Evolutionary conservation across 1,140 invertebrate genomes (phyloP), one percentile per base, ranked within the genome.

Genomic region (Eumeta japonica): DNA sequence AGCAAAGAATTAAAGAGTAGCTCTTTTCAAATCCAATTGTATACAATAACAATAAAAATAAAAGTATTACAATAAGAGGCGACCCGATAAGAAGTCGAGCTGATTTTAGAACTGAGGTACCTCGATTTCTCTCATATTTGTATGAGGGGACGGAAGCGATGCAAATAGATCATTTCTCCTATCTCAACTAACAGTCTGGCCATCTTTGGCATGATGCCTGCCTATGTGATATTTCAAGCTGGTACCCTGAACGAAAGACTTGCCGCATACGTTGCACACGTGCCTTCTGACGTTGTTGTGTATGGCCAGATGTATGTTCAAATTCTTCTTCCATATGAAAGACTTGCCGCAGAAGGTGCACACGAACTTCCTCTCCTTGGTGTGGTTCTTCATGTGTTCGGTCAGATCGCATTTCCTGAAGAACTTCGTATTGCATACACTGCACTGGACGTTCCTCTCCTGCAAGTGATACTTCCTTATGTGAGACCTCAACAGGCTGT

Each of bases 211-310:
- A 11, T 40, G 20, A 17, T 32, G 28, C 5, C 10, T 41, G 3
- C 13, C 13, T 12, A 41, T 30, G 13, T 43, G 37, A 12, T 20
- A 30, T 9, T 32, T 31, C n/a, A 43, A 28, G 7, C 10, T 11
- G 12, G 14, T 38, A 5, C n/a, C 3, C 24, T 79, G 77, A 24
- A 72, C 67, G 47, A 81, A 81, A 4, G 62, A 49, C 38, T 76
- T 74, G 0, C 74, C 75, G 48, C 82, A 83, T n/a, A 78, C 43
- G 45, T 78, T 61, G 52, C 81, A 83, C 15, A 73, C 54, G 45
- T 72, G 82, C 1, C 78, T 79, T 28, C 76, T 62, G 43, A 81
- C 78, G 0, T 78, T 71, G 0, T 76, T 77, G 40, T 84, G 81
- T 27, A 59, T 55, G 15, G 52, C 50, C 50, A 71, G 45, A 35